Conservation (phyloP, 2,797 vertebrate genomes). For the Sphaeramia orbicularis region DNA sequence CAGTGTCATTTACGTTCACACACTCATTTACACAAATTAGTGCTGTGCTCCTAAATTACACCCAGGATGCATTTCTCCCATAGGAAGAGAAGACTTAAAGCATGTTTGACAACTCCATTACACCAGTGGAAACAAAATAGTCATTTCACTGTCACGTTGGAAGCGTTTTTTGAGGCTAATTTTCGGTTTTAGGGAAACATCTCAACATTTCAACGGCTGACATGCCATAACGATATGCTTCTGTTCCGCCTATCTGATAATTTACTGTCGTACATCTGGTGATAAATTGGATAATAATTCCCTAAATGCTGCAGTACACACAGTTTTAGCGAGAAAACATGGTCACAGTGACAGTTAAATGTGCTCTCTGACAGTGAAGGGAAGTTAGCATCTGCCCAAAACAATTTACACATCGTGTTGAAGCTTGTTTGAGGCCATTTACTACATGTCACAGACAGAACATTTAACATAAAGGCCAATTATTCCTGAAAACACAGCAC, state of each 20-base stretch:
- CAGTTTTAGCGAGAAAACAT: slow-evolving; percentile 30
- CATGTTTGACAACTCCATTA: slow-evolving; percentile 66
- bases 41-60: slow-evolving; percentile 50
- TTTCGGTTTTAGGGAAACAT: slow-evolving; percentile 58
- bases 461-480: background rate
- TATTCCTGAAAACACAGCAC: background rate
- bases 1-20: slow-evolving; percentile 41
- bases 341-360: slow-evolving; percentile 34
- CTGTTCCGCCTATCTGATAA: slow-evolving; percentile 49
- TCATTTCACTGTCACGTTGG: slow-evolving; percentile 62
- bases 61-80: slow-evolving; percentile 17
- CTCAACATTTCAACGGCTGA: slow-evolving; percentile 42
- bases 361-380: slow-evolving; percentile 15
- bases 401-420: slow-evolving; percentile 7
- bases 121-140: slow-evolving; percentile 60
- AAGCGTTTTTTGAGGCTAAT: slow-evolving; percentile 51
- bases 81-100: slow-evolving; percentile 50
- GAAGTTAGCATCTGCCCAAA: slow-evolving; percentile 21
- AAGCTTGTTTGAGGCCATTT: slow-evolving; percentile 1
- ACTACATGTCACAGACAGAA: background rate
- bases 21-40: slow-evolving; percentile 46
- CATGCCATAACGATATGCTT: slow-evolving; percentile 37
- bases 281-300: slow-evolving; percentile 72
- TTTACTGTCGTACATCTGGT: slow-evolving; percentile 65
- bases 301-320: slow-evolving; percentile 31